Evolutionary conservation across 2,888 invertebrate species (phyloP).

Genomic region (Zygothrica quintamaculata): DNA sequence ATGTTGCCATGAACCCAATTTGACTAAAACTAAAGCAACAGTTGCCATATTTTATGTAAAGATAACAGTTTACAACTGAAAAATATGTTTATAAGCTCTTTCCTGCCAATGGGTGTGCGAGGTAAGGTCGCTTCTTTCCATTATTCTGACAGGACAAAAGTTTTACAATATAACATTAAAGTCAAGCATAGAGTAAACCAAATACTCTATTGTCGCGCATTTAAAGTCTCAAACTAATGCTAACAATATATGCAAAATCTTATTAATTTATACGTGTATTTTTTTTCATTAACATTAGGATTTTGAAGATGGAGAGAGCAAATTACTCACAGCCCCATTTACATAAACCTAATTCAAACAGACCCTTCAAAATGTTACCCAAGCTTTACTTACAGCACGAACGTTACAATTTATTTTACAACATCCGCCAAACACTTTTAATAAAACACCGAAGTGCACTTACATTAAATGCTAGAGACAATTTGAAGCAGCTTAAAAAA

Average conservation of each 20-base stretch:
- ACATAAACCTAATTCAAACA: conserved; percentile 13
- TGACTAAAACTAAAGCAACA: conserved; percentile 5
- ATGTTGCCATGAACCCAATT: conserved; percentile 24
- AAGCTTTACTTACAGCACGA: conserved; percentile 39
- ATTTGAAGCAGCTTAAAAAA: conserved; percentile 40
- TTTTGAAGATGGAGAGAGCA: not conserved
- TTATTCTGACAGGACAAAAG: too few relatives aligned
- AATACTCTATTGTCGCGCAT: too few relatives aligned
- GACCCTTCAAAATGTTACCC: conserved; percentile 20
- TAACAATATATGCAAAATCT: too few relatives aligned
- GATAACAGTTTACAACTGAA: too few relatives aligned
- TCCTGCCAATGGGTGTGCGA: too few relatives aligned
- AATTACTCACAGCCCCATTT: conserved; percentile 15
- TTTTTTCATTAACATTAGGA: too few relatives aligned
- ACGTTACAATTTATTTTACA: conserved; percentile 31
- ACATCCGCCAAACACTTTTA: conserved; percentile 34
- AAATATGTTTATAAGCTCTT: too few relatives aligned
- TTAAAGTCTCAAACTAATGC: too few relatives aligned
- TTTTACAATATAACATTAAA: too few relatives aligned
- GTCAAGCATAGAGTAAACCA: too few relatives aligned
- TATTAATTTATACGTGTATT: too few relatives aligned
- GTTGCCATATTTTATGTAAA: not conserved
- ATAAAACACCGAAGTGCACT: conserved; percentile 62
- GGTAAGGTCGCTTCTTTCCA: too few relatives aligned
- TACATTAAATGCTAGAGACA: conserved; percentile 49